These are phyloP conservation scores for Porites cylindrica DNA, from an alignment of 92 coral and sea anemone genomes.

Conservation along the genomic window DNA sequence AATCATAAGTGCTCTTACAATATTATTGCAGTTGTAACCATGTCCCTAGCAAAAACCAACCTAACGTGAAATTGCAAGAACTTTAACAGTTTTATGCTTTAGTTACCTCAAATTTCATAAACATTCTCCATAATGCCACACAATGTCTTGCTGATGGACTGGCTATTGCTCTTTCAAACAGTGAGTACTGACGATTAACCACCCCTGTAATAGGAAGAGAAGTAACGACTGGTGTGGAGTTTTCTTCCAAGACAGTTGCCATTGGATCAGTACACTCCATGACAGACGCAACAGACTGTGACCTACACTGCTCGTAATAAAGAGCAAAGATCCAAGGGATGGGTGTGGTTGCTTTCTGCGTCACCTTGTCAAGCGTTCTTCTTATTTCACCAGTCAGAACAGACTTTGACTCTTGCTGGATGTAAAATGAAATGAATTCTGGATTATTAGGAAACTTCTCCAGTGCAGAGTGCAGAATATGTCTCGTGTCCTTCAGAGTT, in stretches of 20 bases:
- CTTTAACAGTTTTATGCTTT: not conserved
- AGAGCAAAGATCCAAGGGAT: conserved; percentile 90
- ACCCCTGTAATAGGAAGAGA: conserved; percentile 85
- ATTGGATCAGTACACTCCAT: conserved; percentile 53
- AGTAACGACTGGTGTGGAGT: conserved; percentile 42
- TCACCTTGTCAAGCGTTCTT: conserved; percentile 84
- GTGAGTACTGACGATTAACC: conserved; percentile 85
- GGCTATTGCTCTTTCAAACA: conserved; percentile 88
- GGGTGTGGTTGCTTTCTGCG: conserved; percentile 72
- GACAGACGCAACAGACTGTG: conserved; percentile 66
- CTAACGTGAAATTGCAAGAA: too few relatives aligned
- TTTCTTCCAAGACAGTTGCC: not conserved
- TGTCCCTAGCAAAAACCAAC: too few relatives aligned
- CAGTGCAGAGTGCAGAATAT: conserved; percentile 52
- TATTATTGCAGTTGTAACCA: too few relatives aligned
- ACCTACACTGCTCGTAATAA: conserved; percentile 76
- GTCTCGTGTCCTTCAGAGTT: conserved; percentile 71
- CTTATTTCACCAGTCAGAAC: conserved; percentile 82
- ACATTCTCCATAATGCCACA: conserved; percentile 96
- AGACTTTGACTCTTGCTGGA: conserved; percentile 82
- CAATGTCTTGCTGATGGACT: conserved; percentile 80
- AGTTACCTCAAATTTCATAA: conserved; percentile 90
- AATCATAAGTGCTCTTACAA: too few relatives aligned
- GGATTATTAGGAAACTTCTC: conserved; percentile 80
- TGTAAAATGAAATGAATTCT: conserved; percentile 75